These are phyloP conservation scores for Brienomyrus brachyistius DNA, from an alignment of 2,113 vertebrate genomes.

Conservation along the genomic window DNA sequence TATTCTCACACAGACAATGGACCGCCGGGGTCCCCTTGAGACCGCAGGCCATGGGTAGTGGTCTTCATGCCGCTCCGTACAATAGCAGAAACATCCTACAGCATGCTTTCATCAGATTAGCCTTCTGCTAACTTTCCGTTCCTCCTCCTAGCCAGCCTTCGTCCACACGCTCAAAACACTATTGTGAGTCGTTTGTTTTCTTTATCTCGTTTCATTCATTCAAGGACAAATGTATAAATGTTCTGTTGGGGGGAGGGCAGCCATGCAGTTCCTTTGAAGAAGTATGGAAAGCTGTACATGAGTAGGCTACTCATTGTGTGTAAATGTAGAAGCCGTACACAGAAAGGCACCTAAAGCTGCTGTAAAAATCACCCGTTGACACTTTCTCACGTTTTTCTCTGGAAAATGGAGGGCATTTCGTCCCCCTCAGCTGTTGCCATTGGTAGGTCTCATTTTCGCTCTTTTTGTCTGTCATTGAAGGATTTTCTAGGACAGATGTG, in stretches of 20 bases:
- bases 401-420: constrained; percentile 28
- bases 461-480: background rate
- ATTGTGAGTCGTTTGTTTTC: background rate
- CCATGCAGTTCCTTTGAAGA: background rate
- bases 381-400: background rate
- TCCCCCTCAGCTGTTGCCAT: constrained; percentile 49
- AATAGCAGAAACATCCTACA: constrained; percentile 37
- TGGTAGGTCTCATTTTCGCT: constrained; percentile 25
- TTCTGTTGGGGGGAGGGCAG: background rate
- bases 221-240: background rate
- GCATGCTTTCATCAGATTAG: background rate
- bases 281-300: background rate
- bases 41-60: constrained; percentile 3
- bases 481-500: background rate
- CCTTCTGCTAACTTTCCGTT: background rate
- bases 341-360: background rate
- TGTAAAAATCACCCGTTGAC: background rate
- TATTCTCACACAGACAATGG: constrained; percentile 38
- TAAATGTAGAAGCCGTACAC: background rate
- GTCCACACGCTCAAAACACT: background rate
- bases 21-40: constrained; percentile 17
- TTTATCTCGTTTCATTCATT: background rate
- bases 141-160: background rate
- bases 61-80: constrained; percentile 21
- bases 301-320: background rate